These are phyloP conservation scores for Peromyscus californicus DNA, from an alignment of 2,113 vertebrate genomes.

Conservation along the genomic window DNA sequence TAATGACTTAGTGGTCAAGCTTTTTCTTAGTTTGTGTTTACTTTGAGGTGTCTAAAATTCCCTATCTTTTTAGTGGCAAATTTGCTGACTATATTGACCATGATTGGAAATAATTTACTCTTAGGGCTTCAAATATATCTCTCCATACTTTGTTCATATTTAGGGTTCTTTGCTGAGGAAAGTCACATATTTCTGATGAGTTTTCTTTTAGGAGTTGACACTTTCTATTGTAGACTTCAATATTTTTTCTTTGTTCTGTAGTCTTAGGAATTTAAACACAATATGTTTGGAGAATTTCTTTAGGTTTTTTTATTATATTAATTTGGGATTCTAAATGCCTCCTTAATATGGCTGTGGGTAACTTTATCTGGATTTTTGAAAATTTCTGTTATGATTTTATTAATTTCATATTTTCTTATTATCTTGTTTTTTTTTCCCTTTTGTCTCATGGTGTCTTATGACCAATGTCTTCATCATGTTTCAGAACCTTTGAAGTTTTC, in stretches of 20 bases:
- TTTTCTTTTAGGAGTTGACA: not conserved
- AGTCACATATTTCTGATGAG: not conserved
- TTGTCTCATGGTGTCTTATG: not conserved
- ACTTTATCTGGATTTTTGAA: not conserved
- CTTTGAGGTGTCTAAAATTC: not conserved
- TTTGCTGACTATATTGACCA: not conserved
- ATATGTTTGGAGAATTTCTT: not conserved
- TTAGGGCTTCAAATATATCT: not conserved
- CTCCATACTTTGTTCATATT: not conserved
- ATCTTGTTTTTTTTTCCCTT: not conserved
- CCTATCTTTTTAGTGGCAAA: not conserved
- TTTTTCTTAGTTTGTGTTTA: not conserved
- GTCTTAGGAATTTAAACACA: not conserved
- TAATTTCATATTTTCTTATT: not conserved
- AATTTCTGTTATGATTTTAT: not conserved
- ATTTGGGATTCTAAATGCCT: not conserved
- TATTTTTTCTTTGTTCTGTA: not conserved
- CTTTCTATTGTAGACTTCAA: not conserved
- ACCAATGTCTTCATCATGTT: not conserved
- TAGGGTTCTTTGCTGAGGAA: not conserved
- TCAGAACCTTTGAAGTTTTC: not conserved
- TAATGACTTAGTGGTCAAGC: not conserved
- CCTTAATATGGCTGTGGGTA: not conserved
- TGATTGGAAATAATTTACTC: not conserved
- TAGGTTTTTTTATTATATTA: not conserved